Evolutionary conservation across 2,888 invertebrate genomes (phyloP), one percentile per base, ranked within the genome.

Genomic region (Drosophila villosipedis): DNA sequence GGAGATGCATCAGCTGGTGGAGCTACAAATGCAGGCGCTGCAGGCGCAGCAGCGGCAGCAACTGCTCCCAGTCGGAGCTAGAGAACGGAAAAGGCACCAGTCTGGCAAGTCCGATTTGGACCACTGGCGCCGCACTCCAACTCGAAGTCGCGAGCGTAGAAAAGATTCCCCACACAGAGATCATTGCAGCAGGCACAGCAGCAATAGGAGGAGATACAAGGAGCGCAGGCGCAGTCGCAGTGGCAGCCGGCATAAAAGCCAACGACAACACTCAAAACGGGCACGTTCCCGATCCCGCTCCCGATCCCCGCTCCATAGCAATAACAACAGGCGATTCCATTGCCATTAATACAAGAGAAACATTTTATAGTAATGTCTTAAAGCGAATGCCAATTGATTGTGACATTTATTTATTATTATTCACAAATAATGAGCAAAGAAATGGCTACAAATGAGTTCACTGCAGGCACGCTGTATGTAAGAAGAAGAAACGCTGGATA

Each of bases 11-110:
- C 89, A 91, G 57, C 73, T 93, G 41, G 91, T 93, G 9, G 77
- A 90, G 3, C 69, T 93, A 16, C 93, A 93, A 83, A 93, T 93
- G 93, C 81, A 91, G 63, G 92, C 93, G 4, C 57, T 93, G 39
- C 43, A 62, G 43, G 22, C 3, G 55, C 7, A 59, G 50, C 28
- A 68, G 59, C 43, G 61, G 28, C 14, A 53, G 53, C 19, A 14
- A 62, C n/a, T 9, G 9, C 30, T 16, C 14, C 3, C 30, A 16
- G 16, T 10, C 22, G 30, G 3, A 43, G 31, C 58, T 10, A 6
- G 31, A 16, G 58, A 41, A 10, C 16, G 22, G 10, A 30, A 16
- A 16, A 31, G 10, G 6, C 43, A 43, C 0, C 41, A 16, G 4
- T 41, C 31, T 19, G 19, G 7, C 19, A 28, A 30, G 10, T 9